Conservation (phyloP, 2,888 invertebrate species). For the Tholera decimalis region DNA sequence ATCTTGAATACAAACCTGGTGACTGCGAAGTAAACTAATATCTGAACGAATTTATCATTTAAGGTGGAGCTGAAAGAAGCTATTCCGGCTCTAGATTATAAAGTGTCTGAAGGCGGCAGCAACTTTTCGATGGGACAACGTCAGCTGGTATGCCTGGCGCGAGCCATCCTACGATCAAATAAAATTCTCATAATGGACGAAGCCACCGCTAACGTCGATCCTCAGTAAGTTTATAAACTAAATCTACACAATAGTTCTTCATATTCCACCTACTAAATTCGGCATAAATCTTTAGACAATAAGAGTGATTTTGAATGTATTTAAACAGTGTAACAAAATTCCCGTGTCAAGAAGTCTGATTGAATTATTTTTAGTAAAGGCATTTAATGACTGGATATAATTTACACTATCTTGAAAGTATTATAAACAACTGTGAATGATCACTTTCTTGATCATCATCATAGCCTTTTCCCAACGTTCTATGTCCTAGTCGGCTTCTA, state of each 20-base stretch:
- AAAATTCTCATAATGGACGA: slow-evolving; percentile 93
- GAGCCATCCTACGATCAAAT: slow-evolving; percentile 94
- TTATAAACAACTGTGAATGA: too few relatives aligned
- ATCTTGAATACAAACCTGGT: slow-evolving; percentile 4
- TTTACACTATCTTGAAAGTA: neutral
- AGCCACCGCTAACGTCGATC: slow-evolving; percentile 91
- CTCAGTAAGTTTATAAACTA: slow-evolving; percentile 87
- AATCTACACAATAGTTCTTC: too few relatives aligned
- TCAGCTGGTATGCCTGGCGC: slow-evolving; percentile 95
- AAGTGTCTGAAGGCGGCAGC: slow-evolving; percentile 94
- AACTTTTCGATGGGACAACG: slow-evolving; percentile 96
- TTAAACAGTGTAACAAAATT: too few relatives aligned
- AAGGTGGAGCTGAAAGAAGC: slow-evolving; percentile 95
- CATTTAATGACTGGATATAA: neutral
- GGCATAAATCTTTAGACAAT: too few relatives aligned
- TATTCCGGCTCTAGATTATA: slow-evolving; percentile 92
- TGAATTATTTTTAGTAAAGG: neutral
- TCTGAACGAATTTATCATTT: slow-evolving; percentile 35
- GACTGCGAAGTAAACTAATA: slow-evolving; percentile 25
- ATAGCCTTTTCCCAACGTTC: too few relatives aligned
- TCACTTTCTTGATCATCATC: too few relatives aligned
- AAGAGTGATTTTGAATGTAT: too few relatives aligned
- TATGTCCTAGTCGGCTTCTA: too few relatives aligned
- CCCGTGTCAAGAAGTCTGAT: too few relatives aligned
- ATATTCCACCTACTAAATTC: too few relatives aligned